Percentiles rank a stretch among this genome's conserved stretches.
Conservation (phyloP, 2,113 vertebrate genomes). For the Conger conger region DNA sequence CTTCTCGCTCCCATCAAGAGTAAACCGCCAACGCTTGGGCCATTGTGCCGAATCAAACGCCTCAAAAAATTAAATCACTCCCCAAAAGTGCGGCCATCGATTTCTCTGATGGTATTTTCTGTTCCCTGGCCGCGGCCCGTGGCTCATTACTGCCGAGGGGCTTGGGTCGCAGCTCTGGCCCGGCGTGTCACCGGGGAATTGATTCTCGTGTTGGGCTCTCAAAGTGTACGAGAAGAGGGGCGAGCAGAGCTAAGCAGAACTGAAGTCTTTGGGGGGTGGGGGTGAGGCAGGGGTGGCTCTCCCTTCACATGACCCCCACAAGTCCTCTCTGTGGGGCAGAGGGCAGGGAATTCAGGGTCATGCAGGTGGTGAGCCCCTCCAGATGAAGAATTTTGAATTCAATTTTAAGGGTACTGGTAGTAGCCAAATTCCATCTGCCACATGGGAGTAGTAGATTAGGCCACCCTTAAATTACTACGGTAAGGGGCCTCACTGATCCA, state of each 20-base stretch:
- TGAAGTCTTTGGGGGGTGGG: not conserved
- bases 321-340: not conserved
- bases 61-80: conserved; percentile 31
- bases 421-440: not conserved
- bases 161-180: not conserved
- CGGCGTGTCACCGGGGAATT: conserved; percentile 20
- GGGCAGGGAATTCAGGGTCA: not conserved
- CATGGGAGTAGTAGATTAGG: not conserved
- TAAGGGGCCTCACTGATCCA: too few relatives aligned
- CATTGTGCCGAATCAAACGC: conserved; percentile 18
- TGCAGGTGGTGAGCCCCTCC: not conserved
- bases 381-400: not conserved
- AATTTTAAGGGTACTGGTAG: not conserved
- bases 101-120: conserved; percentile 40
- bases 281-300: not conserved
- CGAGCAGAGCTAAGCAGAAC: not conserved
- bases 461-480: too few relatives aligned
- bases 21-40: not conserved
- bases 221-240: not conserved
- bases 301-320: too few relatives aligned
- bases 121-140: not conserved
- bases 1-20: not conserved
- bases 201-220: conserved; percentile 8
- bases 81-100: conserved; percentile 16
- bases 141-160: conserved; percentile 19